Conservation (phyloP, 2,113 vertebrate genomes). For the Trogon surrucura region DNA sequence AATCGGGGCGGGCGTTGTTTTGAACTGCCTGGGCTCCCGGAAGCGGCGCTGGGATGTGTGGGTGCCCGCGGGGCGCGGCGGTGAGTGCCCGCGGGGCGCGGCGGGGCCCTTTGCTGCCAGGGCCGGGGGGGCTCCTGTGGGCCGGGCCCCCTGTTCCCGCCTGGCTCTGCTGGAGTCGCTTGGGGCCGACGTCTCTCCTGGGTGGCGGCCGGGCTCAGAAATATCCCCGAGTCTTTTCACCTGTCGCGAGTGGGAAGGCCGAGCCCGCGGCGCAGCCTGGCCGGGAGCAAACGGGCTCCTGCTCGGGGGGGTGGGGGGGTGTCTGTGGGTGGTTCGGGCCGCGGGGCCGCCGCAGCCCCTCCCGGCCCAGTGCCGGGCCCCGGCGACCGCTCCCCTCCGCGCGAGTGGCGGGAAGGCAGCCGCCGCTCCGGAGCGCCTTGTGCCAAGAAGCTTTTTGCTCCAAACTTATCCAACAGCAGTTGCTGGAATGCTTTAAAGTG, state of each 20-base stretch:
- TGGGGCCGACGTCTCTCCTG: no score
- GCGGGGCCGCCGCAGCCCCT: not conserved
- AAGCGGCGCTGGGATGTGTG: not conserved
- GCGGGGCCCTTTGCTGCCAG: not conserved
- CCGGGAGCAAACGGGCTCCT: not conserved
- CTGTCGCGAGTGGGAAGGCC: no score
- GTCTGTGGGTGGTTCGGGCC: not conserved
- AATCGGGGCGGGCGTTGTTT: not conserved
- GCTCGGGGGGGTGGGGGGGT: not conserved
- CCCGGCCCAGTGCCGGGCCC: not conserved
- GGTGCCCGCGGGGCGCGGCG: fast-evolving
- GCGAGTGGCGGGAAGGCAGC: fast-evolving
- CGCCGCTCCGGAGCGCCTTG: fast-evolving
- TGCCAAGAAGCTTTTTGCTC: fast-evolving
- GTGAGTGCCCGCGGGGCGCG: not conserved
- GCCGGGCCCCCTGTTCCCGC: fast-evolving
- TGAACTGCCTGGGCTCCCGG: not conserved
- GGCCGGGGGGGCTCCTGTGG: not conserved
- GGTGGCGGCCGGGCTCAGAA: fast-evolving
- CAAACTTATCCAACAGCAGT: fast-evolving
- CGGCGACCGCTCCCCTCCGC: not conserved
- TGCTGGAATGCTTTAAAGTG: fast-evolving
- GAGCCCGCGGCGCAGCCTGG: not conserved
- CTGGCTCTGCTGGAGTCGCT: fast-evolving
- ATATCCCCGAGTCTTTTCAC: fast-evolving